Evolutionary conservation across 2,797 vertebrate genomes (phyloP).

Genomic region (Aphelocoma californica): DNA sequence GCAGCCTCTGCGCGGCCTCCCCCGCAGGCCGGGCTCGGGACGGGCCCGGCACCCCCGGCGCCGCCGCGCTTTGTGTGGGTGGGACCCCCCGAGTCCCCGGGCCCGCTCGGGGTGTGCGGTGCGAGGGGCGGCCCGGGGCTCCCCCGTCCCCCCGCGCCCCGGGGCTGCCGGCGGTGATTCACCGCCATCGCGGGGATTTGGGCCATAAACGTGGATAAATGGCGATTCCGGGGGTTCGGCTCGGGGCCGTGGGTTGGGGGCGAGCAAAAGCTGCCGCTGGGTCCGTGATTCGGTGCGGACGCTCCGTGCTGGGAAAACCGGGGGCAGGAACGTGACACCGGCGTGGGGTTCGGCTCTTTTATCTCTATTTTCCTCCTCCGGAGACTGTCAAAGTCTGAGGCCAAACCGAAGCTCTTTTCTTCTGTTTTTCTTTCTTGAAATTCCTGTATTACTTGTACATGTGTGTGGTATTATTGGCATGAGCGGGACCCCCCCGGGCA

Average conservation of each 20-base stretch:
- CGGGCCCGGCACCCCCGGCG: neutral
- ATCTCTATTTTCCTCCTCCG: rapidly evolving
- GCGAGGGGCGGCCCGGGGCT: neutral
- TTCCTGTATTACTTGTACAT: rapidly evolving
- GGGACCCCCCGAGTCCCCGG: neutral
- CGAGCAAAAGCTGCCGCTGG: neutral
- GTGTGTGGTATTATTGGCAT: rapidly evolving
- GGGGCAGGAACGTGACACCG: neutral
- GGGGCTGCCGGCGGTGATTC: neutral
- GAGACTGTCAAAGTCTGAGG: neutral
- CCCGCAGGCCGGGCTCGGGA: neutral
- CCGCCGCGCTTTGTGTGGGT: neutral
- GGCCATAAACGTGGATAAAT: rapidly evolving
- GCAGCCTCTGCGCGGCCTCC: neutral
- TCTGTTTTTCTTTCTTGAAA: rapidly evolving
- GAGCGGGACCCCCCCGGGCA: neutral
- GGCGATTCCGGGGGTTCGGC: neutral
- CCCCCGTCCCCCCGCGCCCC: neutral
- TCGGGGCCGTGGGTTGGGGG: neutral
- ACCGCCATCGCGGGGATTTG: neutral
- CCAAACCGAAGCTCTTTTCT: rapidly evolving
- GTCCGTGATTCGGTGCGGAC: neutral
- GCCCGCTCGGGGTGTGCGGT: neutral
- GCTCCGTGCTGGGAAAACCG: neutral
- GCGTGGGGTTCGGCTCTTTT: neutral